Evolutionary conservation across 2,113 vertebrate species (phyloP).

Genomic region (Hemicordylus capensis): DNA sequence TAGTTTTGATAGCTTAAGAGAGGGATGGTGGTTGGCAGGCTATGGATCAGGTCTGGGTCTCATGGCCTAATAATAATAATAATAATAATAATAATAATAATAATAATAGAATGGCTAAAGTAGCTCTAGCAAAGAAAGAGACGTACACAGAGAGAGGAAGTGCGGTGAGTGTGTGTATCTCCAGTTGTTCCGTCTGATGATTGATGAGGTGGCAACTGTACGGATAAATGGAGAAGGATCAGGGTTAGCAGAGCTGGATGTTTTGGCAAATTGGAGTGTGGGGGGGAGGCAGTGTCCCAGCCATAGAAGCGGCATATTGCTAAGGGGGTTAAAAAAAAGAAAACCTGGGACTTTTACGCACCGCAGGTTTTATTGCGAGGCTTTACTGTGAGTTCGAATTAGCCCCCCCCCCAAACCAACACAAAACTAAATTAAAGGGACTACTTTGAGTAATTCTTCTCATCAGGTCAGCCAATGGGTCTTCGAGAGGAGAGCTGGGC

Average conservation of each 20-base stretch:
- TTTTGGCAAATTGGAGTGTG: constrained; percentile 17
- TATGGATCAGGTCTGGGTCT: not conserved
- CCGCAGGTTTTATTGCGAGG: too few species aligned
- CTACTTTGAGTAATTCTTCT: too few species aligned
- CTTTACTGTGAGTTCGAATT: too few species aligned
- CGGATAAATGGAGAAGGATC: constrained; percentile 1
- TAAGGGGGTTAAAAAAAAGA: constrained; percentile 19
- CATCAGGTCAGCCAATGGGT: too few species aligned
- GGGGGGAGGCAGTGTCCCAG: not conserved
- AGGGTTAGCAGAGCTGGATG: constrained; percentile 30
- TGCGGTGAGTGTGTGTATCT: not conserved
- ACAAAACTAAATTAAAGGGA: too few species aligned
- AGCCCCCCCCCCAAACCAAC: too few species aligned
- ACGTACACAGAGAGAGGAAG: accelerated
- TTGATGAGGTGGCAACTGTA: not conserved
- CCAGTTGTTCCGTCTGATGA: not conserved
- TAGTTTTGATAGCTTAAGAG: not conserved
- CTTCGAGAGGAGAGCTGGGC: too few species aligned
- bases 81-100: too few species aligned
- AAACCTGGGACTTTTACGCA: too few species aligned
- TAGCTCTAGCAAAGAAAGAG: not conserved
- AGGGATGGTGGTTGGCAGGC: not conserved
- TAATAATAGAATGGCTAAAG: too few species aligned
- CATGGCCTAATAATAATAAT: too few species aligned
- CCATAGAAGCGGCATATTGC: not conserved